Conservation (phyloP, 2,113 vertebrate genomes). For the Eolophus roseicapilla region DNA sequence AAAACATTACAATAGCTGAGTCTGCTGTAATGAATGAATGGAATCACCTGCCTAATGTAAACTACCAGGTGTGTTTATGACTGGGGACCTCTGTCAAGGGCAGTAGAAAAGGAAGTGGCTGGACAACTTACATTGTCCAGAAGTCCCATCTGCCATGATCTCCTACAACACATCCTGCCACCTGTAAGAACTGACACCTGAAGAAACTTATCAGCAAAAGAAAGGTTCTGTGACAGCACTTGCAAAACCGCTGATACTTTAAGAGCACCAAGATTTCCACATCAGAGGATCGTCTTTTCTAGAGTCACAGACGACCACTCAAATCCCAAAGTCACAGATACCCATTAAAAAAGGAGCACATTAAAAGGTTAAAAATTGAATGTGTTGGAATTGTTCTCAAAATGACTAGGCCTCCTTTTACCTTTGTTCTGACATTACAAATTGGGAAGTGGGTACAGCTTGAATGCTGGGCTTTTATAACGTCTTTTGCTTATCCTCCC, state of each 20-base stretch:
- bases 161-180: neutral
- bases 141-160: neutral
- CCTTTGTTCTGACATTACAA: neutral
- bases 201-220: neutral
- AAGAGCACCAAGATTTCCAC: neutral
- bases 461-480: neutral
- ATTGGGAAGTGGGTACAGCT: neutral
- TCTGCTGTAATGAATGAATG: neutral
- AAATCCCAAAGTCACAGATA: neutral
- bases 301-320: neutral
- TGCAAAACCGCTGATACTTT: neutral
- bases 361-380: neutral
- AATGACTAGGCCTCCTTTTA: neutral
- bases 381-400: neutral
- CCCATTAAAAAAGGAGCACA: neutral
- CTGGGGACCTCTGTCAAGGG: neutral
- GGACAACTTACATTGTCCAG: neutral
- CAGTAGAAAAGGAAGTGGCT: neutral
- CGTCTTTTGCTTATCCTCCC: neutral
- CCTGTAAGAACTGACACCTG: neutral
- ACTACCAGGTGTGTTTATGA: neutral
- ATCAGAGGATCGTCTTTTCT: neutral
- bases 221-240: neutral
- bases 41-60: neutral
- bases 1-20: neutral